Conservation (phyloP, 2,113 vertebrate species). For the Sturnus vulgaris region DNA sequence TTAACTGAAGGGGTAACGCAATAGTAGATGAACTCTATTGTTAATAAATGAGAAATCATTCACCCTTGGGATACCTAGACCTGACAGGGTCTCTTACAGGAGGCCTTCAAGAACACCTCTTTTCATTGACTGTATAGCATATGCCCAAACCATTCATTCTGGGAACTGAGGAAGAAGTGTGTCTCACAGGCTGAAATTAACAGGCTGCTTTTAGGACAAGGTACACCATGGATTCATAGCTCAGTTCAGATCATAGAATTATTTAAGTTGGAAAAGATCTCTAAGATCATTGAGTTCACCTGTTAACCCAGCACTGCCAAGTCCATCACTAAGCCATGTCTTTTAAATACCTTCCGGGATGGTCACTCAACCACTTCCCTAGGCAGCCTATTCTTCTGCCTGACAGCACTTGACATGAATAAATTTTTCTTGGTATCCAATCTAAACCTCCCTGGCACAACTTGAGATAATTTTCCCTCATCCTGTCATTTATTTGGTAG, state of each 20-base stretch:
- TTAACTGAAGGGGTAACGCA: not conserved
- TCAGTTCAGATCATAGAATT: not conserved
- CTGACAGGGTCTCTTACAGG: not conserved
- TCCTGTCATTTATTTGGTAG: not conserved
- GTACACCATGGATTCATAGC: not conserved
- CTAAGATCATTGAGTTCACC: not conserved
- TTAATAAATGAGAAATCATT: not conserved
- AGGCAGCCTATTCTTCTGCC: not conserved
- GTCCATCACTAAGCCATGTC: not conserved
- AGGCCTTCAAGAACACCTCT: not conserved
- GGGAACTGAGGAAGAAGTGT: not conserved
- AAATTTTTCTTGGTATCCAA: not conserved
- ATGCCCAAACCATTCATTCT: not conserved
- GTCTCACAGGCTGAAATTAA: not conserved
- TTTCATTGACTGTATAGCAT: not conserved
- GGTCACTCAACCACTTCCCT: not conserved
- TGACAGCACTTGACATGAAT: not conserved
- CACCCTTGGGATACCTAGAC: not conserved
- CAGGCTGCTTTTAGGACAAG: not conserved
- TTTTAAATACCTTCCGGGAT: not conserved
- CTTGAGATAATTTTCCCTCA: not conserved
- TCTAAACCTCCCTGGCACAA: not conserved
- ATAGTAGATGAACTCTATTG: not conserved
- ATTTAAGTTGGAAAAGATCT: not conserved
- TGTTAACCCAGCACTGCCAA: not conserved